A percentile compares a stretch with the other conserved stretches of the same genome.
These are phyloP conservation scores for Epinotia demarniana DNA, from an alignment of 2,888 invertebrate genomes.

Conservation along the genomic window DNA sequence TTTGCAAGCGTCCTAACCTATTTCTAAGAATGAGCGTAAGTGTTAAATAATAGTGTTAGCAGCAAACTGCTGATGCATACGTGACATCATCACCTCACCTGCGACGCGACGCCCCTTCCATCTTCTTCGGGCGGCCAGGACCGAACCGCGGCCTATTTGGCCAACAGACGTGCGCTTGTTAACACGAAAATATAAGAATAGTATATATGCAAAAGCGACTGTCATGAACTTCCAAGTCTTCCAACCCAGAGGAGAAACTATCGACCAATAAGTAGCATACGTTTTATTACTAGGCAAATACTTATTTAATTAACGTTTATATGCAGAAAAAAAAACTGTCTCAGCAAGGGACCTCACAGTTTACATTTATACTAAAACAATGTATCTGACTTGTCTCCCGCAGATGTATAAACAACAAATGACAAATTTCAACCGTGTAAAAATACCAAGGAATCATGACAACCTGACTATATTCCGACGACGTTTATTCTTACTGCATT, in stretches of 20 bases:
- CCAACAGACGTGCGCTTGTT: too few species aligned
- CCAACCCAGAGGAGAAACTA: neutral
- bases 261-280: neutral
- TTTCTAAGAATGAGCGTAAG: too few species aligned
- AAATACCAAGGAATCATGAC: constrained; percentile 39
- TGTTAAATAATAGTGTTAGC: too few species aligned
- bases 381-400: constrained; percentile 43
- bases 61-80: too few species aligned
- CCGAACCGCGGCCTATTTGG: too few species aligned
- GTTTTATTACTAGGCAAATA: neutral
- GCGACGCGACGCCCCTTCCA: too few species aligned
- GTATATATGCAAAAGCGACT: too few species aligned
- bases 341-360: constrained; percentile 39
- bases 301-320: neutral
- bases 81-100: too few species aligned
- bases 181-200: too few species aligned
- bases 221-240: neutral
- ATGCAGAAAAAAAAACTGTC: constrained; percentile 2
- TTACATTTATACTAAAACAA: constrained; percentile 41
- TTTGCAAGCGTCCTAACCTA: too few species aligned
- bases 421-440: constrained; percentile 62
- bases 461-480: neutral
- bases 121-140: too few species aligned
- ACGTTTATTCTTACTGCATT: constrained; percentile 50
- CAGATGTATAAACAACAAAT: constrained; percentile 53